Conservation (phyloP, 2,113 vertebrate genomes). For the Pituophis catenifer region DNA sequence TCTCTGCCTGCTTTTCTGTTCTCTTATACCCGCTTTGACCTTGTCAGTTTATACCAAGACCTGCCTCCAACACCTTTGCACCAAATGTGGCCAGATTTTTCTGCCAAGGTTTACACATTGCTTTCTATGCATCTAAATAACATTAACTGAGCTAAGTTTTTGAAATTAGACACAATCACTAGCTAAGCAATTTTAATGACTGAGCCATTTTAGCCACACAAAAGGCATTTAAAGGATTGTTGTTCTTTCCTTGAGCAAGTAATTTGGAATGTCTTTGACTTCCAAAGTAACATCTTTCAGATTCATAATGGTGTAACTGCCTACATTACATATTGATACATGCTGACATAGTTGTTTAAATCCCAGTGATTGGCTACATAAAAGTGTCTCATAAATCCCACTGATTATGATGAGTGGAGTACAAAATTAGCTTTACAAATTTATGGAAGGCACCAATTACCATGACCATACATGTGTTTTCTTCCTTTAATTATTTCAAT, state of each 20-base stretch:
- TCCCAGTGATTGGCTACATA: neutral
- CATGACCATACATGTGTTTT: neutral
- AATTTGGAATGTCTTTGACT: neutral
- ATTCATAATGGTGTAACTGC: neutral
- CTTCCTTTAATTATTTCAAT: neutral
- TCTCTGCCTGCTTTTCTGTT: slow-evolving; percentile 49
- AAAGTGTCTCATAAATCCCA: neutral
- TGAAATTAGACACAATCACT: slow-evolving; percentile 1
- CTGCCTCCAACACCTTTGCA: slow-evolving; percentile 37
- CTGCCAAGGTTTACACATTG: slow-evolving; percentile 24
- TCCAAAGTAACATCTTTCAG: neutral
- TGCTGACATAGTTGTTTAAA: neutral
- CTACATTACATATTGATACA: neutral
- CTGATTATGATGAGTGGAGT: neutral
- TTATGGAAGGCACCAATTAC: neutral
- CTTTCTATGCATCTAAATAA: neutral
- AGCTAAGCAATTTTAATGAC: neutral
- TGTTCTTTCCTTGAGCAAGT: neutral
- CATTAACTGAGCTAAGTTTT: neutral
- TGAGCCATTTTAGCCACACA: neutral
- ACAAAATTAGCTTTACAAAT: neutral
- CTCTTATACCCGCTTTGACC: slow-evolving; percentile 29
- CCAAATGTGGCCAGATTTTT: slow-evolving; percentile 33
- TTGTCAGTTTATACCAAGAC: slow-evolving; percentile 20
- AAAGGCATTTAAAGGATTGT: neutral